These are phyloP conservation scores for Gorsachius magnificus DNA, from an alignment of 2,797 vertebrate species.

Conservation along the genomic window DNA sequence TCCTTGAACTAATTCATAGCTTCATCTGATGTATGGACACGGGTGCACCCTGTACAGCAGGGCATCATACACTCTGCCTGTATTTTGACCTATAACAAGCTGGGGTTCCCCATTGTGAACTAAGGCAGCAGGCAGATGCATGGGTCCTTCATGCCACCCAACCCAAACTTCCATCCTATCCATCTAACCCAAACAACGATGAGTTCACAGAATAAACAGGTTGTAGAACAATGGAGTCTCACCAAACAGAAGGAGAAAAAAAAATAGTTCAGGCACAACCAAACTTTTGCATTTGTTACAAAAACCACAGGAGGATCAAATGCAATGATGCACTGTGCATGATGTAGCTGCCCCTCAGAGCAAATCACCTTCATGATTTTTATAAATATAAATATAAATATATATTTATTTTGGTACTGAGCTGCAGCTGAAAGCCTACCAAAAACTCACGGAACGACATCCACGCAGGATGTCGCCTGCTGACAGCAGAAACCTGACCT, in stretches of 20 bases:
- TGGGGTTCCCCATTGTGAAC: neutral
- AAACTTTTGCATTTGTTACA: neutral
- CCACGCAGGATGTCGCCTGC: rapidly evolving
- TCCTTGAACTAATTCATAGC: neutral
- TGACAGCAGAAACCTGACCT: neutral
- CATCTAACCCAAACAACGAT: neutral
- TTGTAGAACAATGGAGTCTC: neutral
- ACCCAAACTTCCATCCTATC: neutral
- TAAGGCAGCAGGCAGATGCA: neutral
- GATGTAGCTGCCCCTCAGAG: neutral
- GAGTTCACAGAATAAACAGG: neutral
- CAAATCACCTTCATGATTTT: neutral
- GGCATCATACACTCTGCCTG: rapidly evolving
- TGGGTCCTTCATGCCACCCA: neutral
- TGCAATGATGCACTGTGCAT: rapidly evolving
- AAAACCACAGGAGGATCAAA: neutral
- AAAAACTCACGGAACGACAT: neutral
- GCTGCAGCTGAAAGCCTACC: neutral
- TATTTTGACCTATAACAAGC: rapidly evolving
- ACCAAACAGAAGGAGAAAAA: neutral
- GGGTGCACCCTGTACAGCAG: neutral
- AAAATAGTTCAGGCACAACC: neutral
- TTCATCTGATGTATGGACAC: rapidly evolving
- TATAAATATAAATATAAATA: no score
- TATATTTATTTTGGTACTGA: neutral